Conservation (phyloP, 2,797 vertebrate genomes). For the Sebastes oblongus region DNA sequence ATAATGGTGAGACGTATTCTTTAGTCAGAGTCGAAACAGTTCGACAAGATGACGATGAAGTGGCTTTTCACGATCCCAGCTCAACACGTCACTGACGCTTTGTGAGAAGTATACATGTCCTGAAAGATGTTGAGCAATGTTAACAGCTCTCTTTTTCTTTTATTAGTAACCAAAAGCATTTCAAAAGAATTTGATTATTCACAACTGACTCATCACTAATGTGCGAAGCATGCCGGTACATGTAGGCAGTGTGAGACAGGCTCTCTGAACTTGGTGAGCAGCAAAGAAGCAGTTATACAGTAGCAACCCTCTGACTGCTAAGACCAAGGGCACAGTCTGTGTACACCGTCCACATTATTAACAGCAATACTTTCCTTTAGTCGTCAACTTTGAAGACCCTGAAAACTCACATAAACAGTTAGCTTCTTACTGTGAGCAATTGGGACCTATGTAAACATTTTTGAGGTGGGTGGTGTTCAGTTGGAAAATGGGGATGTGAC, state of each 20-base stretch:
- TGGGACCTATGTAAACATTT: no score
- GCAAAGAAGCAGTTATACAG: not conserved
- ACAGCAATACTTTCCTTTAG: not conserved
- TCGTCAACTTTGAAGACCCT: not conserved
- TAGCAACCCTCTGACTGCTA: not conserved
- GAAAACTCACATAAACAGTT: not conserved
- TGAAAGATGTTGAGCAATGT: not conserved
- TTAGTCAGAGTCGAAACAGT: not conserved
- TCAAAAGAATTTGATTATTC: slow-evolving; percentile 24
- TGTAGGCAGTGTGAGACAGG: slow-evolving; percentile 24
- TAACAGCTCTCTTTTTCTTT: not conserved
- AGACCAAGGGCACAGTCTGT: not conserved
- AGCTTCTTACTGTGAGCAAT: not conserved
- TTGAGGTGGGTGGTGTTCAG: not conserved
- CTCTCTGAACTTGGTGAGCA: not conserved
- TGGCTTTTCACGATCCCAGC: not conserved
- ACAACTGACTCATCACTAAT: slow-evolving; percentile 30
- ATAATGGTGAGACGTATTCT: slow-evolving; percentile 1
- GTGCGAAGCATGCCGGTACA: slow-evolving; percentile 47
- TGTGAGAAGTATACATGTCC: not conserved
- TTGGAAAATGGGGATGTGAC: not conserved
- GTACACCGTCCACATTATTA: not conserved
- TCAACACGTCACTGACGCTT: not conserved
- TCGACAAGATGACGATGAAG: slow-evolving; percentile 3
- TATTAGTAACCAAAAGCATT: not conserved